Evolutionary conservation across 2,888 invertebrate genomes (phyloP), one percentile per base, ranked within the genome.

Genomic region (Clostera curtula): DNA sequence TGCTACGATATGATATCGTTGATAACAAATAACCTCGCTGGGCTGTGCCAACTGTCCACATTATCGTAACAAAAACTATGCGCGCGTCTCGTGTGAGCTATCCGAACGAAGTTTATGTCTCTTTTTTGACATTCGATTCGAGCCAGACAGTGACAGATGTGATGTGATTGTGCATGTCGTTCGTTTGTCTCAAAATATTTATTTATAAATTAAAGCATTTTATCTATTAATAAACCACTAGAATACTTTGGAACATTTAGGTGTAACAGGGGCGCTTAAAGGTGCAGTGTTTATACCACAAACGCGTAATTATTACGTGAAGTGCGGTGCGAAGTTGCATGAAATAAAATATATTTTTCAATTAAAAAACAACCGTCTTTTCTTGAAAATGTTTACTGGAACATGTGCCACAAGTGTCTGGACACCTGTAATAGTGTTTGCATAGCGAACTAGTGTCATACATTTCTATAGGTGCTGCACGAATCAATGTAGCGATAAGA

Each of bases 181-280:
- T 40, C 36, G 36, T n/a, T n/a, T n/a, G n/a, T 37, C 25, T 44
- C 27, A 36, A 42, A 36, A 45, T 49, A 57, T 72, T 70, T 79
- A 75, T 79, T 73, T 73, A 60, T 75, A 75, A 73, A 72, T 66
- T 63, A 59, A 59, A 56, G 56, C 59, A 59, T 59, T 49, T 64
- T 66, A 54, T 63, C 77, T 80, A 79, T 61, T 68, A 72, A 75
- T 79, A 80, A 68, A 72, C 66, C 46, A 44, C 44, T 48, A 45
- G 57, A 64, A 57, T 65, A 70, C 62, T 67, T 68, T 75, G 65
- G 55, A 66, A 58, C 57, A 56, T 65, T 61, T 65, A 57, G 46
- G 64, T 52, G 57, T 53, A 54, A 44, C 40, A 43, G 62, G 54
- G 59, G 66, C 62, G 56, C 58, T 57, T 43, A 34, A 52, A 65